These are phyloP conservation scores for Canis aureus DNA, from an alignment of 2,113 vertebrate species.

Conservation along the genomic window DNA sequence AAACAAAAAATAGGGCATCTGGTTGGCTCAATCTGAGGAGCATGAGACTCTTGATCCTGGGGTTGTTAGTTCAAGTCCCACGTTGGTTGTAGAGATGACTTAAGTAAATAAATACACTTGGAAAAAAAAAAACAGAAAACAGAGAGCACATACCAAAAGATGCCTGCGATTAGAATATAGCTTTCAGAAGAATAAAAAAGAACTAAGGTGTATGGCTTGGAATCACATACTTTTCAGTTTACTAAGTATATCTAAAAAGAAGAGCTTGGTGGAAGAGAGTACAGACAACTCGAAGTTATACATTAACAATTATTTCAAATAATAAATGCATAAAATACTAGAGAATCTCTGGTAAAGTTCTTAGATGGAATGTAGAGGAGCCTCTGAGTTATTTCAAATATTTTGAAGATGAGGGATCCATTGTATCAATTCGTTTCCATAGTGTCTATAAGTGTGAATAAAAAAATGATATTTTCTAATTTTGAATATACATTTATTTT, in stretches of 20 bases:
- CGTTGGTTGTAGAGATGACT: neutral
- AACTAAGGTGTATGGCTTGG: neutral
- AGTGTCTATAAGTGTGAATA: neutral
- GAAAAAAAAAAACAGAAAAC: neutral
- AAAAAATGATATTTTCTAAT: neutral
- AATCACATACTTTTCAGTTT: neutral
- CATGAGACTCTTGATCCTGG: neutral
- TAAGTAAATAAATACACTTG: neutral
- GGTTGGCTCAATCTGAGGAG: neutral
- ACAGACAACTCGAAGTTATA: neutral
- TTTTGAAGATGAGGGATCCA: neutral
- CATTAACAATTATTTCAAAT: neutral
- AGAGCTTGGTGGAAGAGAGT: neutral
- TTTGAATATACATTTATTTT: neutral
- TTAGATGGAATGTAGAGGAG: neutral
- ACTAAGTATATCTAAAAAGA: neutral
- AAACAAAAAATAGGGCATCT: neutral
- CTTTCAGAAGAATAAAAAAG: neutral
- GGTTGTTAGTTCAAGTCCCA: neutral
- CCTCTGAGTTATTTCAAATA: neutral
- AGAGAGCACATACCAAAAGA: neutral
- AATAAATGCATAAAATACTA: neutral
- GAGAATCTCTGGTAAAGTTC: neutral
- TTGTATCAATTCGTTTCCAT: neutral
- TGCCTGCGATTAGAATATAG: neutral